These are phyloP conservation scores for Stichopus horrens DNA, from an alignment of 53 echinoderm and acorn worm genomes.

Conservation along the genomic window DNA sequence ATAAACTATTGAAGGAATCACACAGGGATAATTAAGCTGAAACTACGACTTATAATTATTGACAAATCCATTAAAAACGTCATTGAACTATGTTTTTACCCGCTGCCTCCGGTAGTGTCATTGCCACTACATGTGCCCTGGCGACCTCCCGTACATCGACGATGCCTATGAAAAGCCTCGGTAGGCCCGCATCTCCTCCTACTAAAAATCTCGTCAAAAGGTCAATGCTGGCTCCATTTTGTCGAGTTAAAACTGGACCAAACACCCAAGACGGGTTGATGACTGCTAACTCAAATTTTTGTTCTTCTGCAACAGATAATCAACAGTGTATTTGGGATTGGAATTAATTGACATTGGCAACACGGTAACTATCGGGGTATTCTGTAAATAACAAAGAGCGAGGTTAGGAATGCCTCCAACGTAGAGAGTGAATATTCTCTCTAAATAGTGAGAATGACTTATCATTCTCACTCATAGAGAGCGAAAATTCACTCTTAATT, in stretches of 20 bases:
- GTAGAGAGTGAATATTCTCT: background rate
- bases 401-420: background rate
- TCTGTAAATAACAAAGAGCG: background rate
- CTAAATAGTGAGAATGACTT: background rate
- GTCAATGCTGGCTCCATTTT: conserved; percentile 57
- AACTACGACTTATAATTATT: no score
- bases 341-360: background rate
- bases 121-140: conserved; percentile 66
- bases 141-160: conserved; percentile 82
- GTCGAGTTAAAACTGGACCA: conserved; percentile 67
- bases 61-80: no score
- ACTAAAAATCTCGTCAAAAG: conserved; percentile 52
- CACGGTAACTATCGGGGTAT: background rate
- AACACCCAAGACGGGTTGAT: conserved; percentile 74
- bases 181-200: conserved; percentile 53
- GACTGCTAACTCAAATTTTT: conserved; percentile 68
- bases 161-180: conserved; percentile 53
- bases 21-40: no score
- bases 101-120: conserved; percentile 63
- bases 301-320: conserved; percentile 47
- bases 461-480: background rate
- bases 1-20: no score
- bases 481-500: no score
- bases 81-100: conserved; percentile 20
- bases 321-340: background rate